A percentile compares a stretch with the other conserved stretches of the same genome.
Evolutionary conservation across 2,888 invertebrate species (phyloP).

Genomic region (Spisula solida): DNA sequence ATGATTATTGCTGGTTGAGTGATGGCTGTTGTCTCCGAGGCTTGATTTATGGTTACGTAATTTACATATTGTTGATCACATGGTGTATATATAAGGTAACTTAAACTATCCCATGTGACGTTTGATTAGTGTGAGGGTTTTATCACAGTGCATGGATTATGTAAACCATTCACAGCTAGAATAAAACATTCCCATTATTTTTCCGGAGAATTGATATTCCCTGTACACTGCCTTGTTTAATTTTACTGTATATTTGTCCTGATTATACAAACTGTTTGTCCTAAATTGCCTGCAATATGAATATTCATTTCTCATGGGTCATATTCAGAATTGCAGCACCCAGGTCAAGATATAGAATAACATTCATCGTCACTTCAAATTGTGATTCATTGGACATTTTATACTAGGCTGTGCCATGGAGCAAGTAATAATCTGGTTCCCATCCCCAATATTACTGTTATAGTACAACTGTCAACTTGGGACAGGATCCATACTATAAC

Average conservation of each 20-base stretch:
- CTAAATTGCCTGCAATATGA: no score
- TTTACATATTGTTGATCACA: not conserved
- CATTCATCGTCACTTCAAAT: no score
- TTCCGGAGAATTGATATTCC: not conserved
- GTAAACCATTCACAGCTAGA: not conserved
- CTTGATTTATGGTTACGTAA: conserved; percentile 8
- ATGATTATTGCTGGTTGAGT: not conserved
- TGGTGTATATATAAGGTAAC: not conserved
- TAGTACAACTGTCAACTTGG: no score
- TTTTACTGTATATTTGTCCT: not conserved
- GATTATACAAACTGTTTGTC: not conserved
- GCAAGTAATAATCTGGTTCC: no score
- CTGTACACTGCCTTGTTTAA: not conserved
- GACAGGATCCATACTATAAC: no score
- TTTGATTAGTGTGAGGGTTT: not conserved
- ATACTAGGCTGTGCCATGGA: no score
- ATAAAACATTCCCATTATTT: not conserved
- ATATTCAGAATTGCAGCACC: no score
- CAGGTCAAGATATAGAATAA: no score
- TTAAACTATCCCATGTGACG: not conserved
- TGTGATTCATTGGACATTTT: no score
- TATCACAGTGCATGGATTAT: not conserved
- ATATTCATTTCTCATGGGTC: no score
- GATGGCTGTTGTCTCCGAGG: not conserved
- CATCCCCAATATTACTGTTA: no score